These are phyloP conservation scores for Chamaea fasciata DNA, from an alignment of 2,113 vertebrate species.

Conservation along the genomic window DNA sequence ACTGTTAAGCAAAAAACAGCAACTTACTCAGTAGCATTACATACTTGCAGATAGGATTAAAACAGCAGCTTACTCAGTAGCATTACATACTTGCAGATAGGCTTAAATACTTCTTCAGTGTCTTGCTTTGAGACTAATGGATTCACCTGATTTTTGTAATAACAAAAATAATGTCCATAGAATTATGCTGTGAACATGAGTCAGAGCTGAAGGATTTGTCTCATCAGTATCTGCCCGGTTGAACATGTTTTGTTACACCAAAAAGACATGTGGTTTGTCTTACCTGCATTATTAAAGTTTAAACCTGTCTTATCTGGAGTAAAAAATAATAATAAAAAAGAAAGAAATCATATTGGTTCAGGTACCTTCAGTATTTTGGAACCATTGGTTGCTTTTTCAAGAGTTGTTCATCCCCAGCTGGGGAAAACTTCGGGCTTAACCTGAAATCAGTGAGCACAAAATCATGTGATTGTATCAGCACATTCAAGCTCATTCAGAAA, in stretches of 20 bases:
- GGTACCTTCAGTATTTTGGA: not conserved
- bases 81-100: not conserved
- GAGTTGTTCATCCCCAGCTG: not conserved
- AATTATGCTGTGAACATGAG: not conserved
- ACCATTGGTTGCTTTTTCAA: not conserved
- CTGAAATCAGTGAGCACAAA: not conserved
- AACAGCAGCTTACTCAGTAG: not conserved
- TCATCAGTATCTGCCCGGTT: not conserved
- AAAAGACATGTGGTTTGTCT: rapidly evolving
- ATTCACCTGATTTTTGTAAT: not conserved
- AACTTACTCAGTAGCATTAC: not conserved
- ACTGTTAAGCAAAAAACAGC: not conserved
- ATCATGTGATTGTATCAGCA: rapidly evolving
- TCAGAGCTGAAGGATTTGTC: not conserved
- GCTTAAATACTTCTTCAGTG: not conserved
- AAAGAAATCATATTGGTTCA: not conserved
- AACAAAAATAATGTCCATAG: not conserved
- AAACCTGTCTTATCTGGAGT: not conserved
- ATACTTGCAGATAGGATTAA: not conserved
- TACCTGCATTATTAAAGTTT: not conserved
- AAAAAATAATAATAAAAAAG: not conserved
- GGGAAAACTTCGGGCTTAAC: not conserved
- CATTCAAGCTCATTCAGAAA: not conserved
- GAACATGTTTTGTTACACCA: not conserved
- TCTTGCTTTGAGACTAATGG: not conserved